A percentile compares a stretch with the other conserved stretches of the same genome.
These are phyloP conservation scores for Ooceraea biroi DNA, from an alignment of 1,140 invertebrate species.

Conservation along the genomic window DNA sequence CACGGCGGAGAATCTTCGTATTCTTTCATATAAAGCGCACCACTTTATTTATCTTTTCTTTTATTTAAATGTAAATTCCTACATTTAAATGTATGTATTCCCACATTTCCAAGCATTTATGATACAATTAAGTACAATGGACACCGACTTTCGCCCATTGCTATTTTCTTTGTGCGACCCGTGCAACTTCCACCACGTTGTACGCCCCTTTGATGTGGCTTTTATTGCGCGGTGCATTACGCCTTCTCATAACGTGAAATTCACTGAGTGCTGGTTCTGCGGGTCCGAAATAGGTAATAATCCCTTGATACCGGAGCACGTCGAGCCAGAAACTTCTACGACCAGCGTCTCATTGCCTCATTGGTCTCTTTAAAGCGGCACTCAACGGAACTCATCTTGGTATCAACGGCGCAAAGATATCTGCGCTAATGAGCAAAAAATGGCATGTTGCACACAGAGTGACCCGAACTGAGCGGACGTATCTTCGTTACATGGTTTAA, in stretches of 20 bases:
- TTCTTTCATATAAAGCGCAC: neutral
- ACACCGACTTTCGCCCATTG: neutral
- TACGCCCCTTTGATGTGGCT: slow-evolving; percentile 24
- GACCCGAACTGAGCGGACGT: neutral
- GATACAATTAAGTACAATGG: neutral
- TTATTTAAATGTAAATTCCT: slow-evolving; percentile 5
- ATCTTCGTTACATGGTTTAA: neutral
- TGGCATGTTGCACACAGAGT: neutral
- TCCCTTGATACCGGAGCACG: slow-evolving; percentile 13
- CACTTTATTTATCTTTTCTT: neutral
- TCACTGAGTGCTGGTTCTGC: slow-evolving; percentile 14
- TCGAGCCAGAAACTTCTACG: slow-evolving; percentile 17
- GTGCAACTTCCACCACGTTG: neutral
- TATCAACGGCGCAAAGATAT: slow-evolving; percentile 37
- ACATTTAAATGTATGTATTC: neutral
- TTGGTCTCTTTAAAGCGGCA: slow-evolving; percentile 58
- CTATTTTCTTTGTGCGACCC: slow-evolving; percentile 5
- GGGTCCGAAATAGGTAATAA: slow-evolving; percentile 52
- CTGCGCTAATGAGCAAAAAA: slow-evolving; percentile 43
- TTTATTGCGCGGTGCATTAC: slow-evolving; percentile 23
- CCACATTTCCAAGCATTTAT: neutral
- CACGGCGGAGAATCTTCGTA: neutral
- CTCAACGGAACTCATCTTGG: slow-evolving; percentile 51
- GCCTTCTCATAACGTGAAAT: slow-evolving; percentile 30
- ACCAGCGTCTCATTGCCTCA: neutral